Conservation (phyloP, 2,797 vertebrate genomes). For the Crocodylus rhombifer region DNA sequence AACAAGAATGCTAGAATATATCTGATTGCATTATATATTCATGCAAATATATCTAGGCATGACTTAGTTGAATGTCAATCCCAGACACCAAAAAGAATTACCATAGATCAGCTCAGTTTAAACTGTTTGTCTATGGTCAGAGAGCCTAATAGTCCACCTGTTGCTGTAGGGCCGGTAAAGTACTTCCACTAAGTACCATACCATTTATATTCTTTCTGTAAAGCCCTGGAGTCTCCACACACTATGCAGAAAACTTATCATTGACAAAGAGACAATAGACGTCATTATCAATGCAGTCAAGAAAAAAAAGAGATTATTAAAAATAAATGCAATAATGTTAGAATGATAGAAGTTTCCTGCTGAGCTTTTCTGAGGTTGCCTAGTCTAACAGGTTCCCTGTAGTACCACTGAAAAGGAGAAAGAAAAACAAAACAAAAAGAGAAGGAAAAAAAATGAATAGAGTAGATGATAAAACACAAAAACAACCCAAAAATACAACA, state of each 20-base stretch:
- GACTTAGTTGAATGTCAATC: background rate
- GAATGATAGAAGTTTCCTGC: background rate
- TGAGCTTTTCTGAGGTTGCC: background rate
- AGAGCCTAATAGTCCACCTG: background rate
- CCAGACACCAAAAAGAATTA: background rate
- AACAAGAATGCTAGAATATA: constrained; percentile 12
- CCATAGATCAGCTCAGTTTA: background rate
- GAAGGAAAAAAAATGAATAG: background rate
- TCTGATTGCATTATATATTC: background rate
- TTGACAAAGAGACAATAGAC: background rate
- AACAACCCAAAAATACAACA: background rate
- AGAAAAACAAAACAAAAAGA: background rate
- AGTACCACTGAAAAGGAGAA: background rate
- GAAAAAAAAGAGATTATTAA: background rate
- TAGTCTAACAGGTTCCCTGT: background rate
- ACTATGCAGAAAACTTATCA: background rate
- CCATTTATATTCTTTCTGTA: background rate
- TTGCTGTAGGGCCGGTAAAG: background rate
- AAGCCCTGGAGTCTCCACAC: background rate
- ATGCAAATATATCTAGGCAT: background rate
- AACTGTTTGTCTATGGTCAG: background rate
- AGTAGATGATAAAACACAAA: too few relatives aligned
- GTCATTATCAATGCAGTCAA: background rate
- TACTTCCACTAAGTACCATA: background rate
- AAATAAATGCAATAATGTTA: background rate